These are phyloP conservation scores for Aricia agestis DNA, from an alignment of 1,140 invertebrate species.

Conservation along the genomic window DNA sequence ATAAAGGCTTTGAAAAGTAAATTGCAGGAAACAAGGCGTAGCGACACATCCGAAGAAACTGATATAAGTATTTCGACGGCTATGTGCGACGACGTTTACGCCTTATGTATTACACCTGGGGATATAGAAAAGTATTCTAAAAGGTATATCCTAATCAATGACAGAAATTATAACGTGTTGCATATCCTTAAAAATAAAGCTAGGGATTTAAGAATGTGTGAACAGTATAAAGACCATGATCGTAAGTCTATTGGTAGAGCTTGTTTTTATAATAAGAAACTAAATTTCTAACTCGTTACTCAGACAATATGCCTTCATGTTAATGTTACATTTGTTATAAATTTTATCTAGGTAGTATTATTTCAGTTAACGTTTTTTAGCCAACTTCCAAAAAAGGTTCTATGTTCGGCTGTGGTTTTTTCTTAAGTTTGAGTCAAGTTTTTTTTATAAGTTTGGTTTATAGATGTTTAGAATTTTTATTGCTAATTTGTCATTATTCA, in stretches of 20 bases:
- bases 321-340: slow-evolving; percentile 6
- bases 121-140: slow-evolving; percentile 51
- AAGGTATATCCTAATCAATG: slow-evolving; percentile 37
- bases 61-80: background rate
- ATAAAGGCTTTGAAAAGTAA: slow-evolving; percentile 25
- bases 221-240: slow-evolving; percentile 39
- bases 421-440: too few relatives aligned
- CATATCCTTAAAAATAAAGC: slow-evolving; percentile 50
- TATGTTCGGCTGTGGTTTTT: too few relatives aligned
- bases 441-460: too few relatives aligned
- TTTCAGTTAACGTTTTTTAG: background rate
- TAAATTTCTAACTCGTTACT: background rate
- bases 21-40: background rate
- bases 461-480: too few relatives aligned
- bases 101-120: slow-evolving; percentile 33
- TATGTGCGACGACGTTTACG: slow-evolving; percentile 23
- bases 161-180: slow-evolving; percentile 42
- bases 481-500: too few relatives aligned
- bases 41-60: background rate
- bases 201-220: slow-evolving; percentile 47
- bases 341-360: background rate
- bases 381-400: too few relatives aligned
- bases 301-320: background rate
- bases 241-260: slow-evolving; percentile 44
- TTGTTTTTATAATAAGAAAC: slow-evolving; percentile 21